Evolutionary conservation across 92 coral and sea anemone species (phyloP).

Genomic region (Anthopleura xanthogrammica): DNA sequence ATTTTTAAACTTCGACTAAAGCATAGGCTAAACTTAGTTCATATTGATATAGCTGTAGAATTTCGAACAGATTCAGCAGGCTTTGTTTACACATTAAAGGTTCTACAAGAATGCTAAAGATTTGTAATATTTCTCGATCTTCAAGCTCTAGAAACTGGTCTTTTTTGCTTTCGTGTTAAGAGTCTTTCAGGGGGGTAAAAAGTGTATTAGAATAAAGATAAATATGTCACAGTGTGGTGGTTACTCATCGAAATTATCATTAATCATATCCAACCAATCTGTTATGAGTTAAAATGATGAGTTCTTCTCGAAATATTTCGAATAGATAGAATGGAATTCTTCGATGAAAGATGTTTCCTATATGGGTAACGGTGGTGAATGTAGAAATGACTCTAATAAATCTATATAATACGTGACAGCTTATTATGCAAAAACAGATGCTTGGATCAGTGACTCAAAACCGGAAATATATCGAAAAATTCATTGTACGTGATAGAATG

Average conservation of each 20-base stretch:
- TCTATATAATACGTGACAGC: background rate
- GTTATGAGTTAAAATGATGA: background rate
- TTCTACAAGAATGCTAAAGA: background rate
- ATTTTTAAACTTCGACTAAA: background rate
- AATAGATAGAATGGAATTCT: background rate
- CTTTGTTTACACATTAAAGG: background rate
- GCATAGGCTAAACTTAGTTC: background rate
- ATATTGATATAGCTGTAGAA: background rate
- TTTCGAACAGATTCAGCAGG: background rate
- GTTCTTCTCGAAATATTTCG: background rate
- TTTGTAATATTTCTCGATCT: background rate
- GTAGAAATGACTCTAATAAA: background rate
- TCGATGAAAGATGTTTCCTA: background rate
- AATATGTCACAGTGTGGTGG: background rate
- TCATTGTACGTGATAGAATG: constrained; percentile 6
- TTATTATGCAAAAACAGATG: constrained; percentile 9
- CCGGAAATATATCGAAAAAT: constrained; percentile 1
- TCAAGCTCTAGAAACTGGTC: background rate
- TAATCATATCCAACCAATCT: background rate
- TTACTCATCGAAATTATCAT: background rate
- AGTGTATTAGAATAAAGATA: background rate
- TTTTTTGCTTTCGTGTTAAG: background rate
- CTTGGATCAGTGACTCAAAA: background rate
- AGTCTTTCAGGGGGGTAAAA: background rate
- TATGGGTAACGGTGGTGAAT: background rate